A percentile compares a stretch with the other conserved stretches of the same genome.
These are phyloP conservation scores for Typhlomys cinereus DNA, from an alignment of 2,113 vertebrate species.

Conservation along the genomic window DNA sequence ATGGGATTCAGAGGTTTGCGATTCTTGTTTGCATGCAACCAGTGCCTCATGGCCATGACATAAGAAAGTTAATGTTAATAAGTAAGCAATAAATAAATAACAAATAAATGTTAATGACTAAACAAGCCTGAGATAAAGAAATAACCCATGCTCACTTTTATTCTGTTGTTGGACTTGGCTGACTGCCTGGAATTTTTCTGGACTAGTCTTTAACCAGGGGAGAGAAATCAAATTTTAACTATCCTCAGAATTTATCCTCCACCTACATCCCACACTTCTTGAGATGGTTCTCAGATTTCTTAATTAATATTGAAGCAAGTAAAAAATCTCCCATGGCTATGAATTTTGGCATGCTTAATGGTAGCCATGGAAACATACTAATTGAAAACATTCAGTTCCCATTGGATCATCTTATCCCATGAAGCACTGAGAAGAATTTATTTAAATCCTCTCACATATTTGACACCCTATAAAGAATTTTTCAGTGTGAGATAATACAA, in stretches of 20 bases:
- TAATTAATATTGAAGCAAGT: conserved; percentile 76
- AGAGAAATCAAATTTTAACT: conserved; percentile 63
- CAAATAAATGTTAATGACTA: conserved; percentile 48
- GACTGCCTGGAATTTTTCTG: conserved; percentile 58
- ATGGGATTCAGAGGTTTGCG: conserved; percentile 9
- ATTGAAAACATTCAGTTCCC: conserved; percentile 74
- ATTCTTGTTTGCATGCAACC: not conserved
- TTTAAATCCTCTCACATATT: conserved; percentile 63
- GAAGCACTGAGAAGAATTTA: conserved; percentile 61
- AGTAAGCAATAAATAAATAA: conserved; percentile 52
- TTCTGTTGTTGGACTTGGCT: conserved; percentile 59
- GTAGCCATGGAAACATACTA: conserved; percentile 72
- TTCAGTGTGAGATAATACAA: conserved; percentile 22
- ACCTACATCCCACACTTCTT: conserved; percentile 47
- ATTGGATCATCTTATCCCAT: conserved; percentile 69
- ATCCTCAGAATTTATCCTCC: conserved; percentile 43
- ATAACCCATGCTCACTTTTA: conserved; percentile 46
- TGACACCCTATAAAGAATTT: conserved; percentile 67
- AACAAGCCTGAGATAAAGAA: conserved; percentile 44
- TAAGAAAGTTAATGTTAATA: conserved; percentile 34
- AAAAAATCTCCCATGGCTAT: conserved; percentile 69
- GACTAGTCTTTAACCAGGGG: conserved; percentile 52
- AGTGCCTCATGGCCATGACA: conserved; percentile 7
- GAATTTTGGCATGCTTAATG: conserved; percentile 74
- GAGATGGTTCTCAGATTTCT: conserved; percentile 73